Percentiles rank a stretch among this genome's conserved stretches.
Evolutionary conservation across 2,113 vertebrate genomes (phyloP).

Genomic region (Vulpes vulpes): DNA sequence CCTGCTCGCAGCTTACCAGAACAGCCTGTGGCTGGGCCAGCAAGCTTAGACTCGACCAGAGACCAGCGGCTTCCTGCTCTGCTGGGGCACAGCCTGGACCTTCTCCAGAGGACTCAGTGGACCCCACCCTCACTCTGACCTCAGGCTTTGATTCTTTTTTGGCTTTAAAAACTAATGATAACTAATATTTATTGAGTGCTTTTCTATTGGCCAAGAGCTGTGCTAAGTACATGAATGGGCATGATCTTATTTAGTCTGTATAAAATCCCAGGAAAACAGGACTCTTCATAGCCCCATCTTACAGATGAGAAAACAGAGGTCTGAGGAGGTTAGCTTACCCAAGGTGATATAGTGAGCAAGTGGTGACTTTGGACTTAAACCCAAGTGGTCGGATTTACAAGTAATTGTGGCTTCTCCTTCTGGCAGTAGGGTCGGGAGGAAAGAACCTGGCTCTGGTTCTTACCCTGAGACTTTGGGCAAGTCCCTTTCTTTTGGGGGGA

Average conservation of each 20-base stretch:
- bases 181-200: neutral
- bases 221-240: neutral
- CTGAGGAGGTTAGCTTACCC: neutral
- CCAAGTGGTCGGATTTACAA: neutral
- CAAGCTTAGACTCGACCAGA: constrained; percentile 65
- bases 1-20: constrained; percentile 65
- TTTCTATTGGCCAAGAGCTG: neutral
- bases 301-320: neutral
- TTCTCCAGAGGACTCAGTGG: constrained; percentile 2
- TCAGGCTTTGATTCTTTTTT: neutral
- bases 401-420: neutral
- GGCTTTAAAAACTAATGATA: neutral
- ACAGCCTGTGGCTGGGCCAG: constrained; percentile 42
- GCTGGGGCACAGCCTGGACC: neutral
- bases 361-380: neutral
- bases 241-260: neutral
- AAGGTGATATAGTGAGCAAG: neutral
- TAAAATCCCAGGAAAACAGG: neutral
- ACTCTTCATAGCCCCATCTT: neutral
- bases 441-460: neutral
- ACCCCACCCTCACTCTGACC: neutral
- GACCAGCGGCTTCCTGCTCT: constrained; percentile 34
- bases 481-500: neutral
- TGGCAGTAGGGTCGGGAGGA: neutral
- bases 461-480: neutral